Percentiles rank a stretch among this genome's conserved stretches.
Evolutionary conservation across 2,888 invertebrate species (phyloP).

Genomic region (Drosophila cognata): DNA sequence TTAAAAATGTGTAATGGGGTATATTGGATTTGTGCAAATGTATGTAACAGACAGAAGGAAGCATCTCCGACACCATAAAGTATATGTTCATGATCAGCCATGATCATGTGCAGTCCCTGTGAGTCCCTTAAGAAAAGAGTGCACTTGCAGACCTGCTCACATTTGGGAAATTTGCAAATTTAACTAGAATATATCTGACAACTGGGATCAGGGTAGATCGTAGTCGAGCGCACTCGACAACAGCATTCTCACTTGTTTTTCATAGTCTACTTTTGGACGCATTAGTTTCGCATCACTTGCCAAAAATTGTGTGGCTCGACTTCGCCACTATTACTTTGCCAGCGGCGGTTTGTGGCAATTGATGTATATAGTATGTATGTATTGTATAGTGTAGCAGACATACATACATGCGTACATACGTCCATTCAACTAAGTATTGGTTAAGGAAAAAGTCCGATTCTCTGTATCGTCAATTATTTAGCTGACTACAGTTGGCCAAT

Average conservation of each 20-base stretch:
- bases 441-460: slow-evolving; percentile 12
- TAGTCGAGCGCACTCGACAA: too few relatives aligned
- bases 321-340: slow-evolving; percentile 57
- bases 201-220: too few relatives aligned
- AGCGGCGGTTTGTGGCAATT: slow-evolving; percentile 54
- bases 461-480: slow-evolving; percentile 69
- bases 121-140: too few relatives aligned
- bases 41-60: too few relatives aligned
- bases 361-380: slow-evolving; percentile 50
- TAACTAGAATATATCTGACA: too few relatives aligned
- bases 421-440: slow-evolving; percentile 12
- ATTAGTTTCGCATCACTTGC: slow-evolving; percentile 73
- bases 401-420: slow-evolving; percentile 5
- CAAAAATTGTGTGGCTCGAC: slow-evolving; percentile 62
- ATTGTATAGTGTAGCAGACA: background rate
- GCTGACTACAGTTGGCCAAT: slow-evolving; percentile 62
- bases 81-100: too few relatives aligned
- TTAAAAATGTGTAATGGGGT: too few relatives aligned
- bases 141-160: too few relatives aligned
- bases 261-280: slow-evolving; percentile 62
- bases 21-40: too few relatives aligned
- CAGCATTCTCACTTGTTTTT: slow-evolving; percentile 12
- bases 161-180: too few relatives aligned
- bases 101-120: too few relatives aligned
- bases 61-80: too few relatives aligned